Evolutionary conservation across 2,797 vertebrate genomes (phyloP), one percentile per base, ranked within the genome.

Genomic region (Pangasius sanitwongsei): DNA sequence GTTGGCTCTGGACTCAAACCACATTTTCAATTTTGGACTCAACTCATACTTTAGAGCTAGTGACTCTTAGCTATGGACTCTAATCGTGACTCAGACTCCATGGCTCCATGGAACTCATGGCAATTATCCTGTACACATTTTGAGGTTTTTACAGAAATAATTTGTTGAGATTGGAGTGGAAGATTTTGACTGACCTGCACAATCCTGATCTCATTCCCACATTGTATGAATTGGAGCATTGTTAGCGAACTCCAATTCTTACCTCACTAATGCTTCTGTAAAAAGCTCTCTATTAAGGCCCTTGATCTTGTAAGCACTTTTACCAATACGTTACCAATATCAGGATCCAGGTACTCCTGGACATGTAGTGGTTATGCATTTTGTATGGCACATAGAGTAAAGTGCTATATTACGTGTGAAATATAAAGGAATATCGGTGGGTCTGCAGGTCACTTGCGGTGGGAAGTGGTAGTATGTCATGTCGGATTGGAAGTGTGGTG

Each of bases 381-480:
- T 77, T 50, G 44, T 2, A 6, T 48, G 74, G 44, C 23, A 6
- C 44, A 28, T 48, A 28, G 44, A 28, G 11, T 48, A 53, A 80
- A 31, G 16, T 80, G 78, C 53, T 13, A 13, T 82, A 59, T 82
- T 81, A 59, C 0, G 9, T 82, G 9, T 81, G 31, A 37, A 81
- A 57, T 13, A 23, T 59, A 37, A 61, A 41, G 18, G 20, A 44
- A 28, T 41, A 63, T 61, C 16, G 57, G 31, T 83, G 80, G 1
- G 9, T 41, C 89, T 75, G 3, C 93, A 99, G 98, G 93, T 97
- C 97, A 0, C 94, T 97, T 92, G 98, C 98, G 0, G 96, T 99
- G 83, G 98, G 98, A 41, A 98, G 96, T 80, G 97, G 98, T 41
- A 98, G 97, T 87, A 98, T 97, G 97, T 97, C 98, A 96, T 97